Evolutionary conservation across 2,113 vertebrate genomes (phyloP).

Genomic region (Ifrita kowaldi): DNA sequence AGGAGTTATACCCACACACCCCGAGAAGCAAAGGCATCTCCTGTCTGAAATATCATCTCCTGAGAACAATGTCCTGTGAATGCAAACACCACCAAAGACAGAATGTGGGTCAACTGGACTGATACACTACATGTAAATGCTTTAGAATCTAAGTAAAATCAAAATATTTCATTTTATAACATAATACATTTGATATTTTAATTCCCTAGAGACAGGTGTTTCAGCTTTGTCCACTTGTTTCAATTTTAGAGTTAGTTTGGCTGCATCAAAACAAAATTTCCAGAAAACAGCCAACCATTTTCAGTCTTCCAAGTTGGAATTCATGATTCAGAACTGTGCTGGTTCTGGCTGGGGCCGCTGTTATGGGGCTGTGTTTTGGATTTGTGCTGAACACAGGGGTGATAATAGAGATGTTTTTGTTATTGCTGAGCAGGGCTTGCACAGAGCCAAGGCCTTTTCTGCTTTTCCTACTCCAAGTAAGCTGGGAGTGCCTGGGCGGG

Average conservation of each 20-base stretch:
- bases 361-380: neutral
- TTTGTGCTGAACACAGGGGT: neutral
- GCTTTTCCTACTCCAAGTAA: neutral
- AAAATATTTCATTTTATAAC: neutral
- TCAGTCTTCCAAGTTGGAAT: neutral
- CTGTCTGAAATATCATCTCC: neutral
- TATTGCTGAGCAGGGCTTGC: neutral
- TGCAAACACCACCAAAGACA: neutral
- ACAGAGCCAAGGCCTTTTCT: neutral
- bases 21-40: neutral
- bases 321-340: neutral
- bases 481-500: neutral
- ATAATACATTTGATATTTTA: neutral
- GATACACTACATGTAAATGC: neutral
- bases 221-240: neutral
- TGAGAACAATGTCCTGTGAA: neutral
- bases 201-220: neutral
- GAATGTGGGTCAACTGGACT: accelerated
- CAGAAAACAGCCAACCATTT: neutral
- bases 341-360: neutral
- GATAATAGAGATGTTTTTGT: neutral
- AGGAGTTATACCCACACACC: accelerated
- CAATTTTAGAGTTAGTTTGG: neutral
- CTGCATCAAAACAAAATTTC: neutral
- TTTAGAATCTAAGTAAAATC: neutral